phyloP scores from a whole-genome alignment of 2,113 vertebrate genomes.

The Myxocyprinus asiaticus region DNA sequence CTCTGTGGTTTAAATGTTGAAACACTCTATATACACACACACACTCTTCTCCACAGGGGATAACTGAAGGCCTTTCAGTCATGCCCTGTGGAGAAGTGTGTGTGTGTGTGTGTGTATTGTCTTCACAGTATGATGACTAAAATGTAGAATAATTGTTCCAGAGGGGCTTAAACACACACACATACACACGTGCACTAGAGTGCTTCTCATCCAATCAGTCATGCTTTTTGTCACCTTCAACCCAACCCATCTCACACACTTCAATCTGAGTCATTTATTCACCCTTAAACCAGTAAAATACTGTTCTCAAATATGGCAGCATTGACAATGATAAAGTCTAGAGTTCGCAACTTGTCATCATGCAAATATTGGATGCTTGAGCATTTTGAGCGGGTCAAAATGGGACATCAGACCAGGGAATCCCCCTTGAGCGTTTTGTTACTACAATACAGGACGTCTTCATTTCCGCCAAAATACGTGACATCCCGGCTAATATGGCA shows the following conservation, averaged over 20 bases:
- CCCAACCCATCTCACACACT: not conserved
- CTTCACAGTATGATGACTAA: slow-evolving; percentile 16
- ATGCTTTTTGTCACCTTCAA: slow-evolving; percentile 29
- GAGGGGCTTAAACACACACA: slow-evolving; percentile 2
- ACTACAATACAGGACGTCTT: too few species aligned
- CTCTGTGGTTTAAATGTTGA: not conserved
- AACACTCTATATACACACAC: not conserved
- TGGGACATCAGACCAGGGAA: too few species aligned
- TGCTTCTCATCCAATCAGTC: slow-evolving; percentile 7
- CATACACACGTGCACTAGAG: not conserved
- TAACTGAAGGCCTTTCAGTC: not conserved
- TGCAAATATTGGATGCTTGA: too few species aligned
- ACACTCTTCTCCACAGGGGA: slow-evolving; percentile 1
- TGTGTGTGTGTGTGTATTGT: too few species aligned
- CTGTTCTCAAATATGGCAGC: not conserved
- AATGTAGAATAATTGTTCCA: slow-evolving; percentile 21
- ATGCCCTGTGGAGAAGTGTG: too few species aligned
- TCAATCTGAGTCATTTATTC: not conserved
- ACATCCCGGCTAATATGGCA: too few species aligned
- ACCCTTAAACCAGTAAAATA: not conserved
- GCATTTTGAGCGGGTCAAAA: too few species aligned
- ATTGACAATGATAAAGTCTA: too few species aligned
- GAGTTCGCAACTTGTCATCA: too few species aligned
- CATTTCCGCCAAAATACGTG: too few species aligned
- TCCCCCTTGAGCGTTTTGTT: too few species aligned